phyloP scores from a whole-genome alignment of 2,888 invertebrate genomes.

The Eupithecia abbreviata region DNA sequence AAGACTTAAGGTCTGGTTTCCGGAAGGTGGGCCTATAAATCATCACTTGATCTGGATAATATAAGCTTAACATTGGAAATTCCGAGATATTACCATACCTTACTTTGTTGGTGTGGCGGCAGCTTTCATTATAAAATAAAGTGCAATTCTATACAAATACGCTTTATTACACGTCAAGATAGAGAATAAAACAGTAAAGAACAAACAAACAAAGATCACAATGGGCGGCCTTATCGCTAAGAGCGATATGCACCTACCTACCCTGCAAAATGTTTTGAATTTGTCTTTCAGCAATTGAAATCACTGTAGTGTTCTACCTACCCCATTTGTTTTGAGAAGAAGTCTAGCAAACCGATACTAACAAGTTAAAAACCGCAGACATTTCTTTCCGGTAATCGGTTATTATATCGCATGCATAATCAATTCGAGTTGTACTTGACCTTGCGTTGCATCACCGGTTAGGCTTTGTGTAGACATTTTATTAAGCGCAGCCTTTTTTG shows the following conservation, averaged over 20 bases:
- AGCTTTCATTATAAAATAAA: neutral
- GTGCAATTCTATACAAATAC: too few relatives aligned
- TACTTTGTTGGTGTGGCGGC: slow-evolving; percentile 46
- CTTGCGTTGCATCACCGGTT: slow-evolving; percentile 62
- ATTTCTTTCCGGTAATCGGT: slow-evolving; percentile 36
- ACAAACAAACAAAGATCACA: too few relatives aligned
- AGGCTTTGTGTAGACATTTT: slow-evolving; percentile 34
- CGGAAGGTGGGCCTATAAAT: slow-evolving; percentile 63
- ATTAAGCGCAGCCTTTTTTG: slow-evolving; percentile 2
- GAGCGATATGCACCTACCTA: too few relatives aligned
- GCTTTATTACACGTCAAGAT: too few relatives aligned
- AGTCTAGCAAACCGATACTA: neutral
- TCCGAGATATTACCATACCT: slow-evolving; percentile 65
- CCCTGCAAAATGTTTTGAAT: neutral
- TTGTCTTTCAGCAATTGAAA: neutral
- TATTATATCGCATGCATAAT: slow-evolving; percentile 56
- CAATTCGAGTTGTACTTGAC: slow-evolving; percentile 66
- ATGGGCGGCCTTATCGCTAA: too few relatives aligned
- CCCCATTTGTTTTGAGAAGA: neutral
- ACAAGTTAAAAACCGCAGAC: neutral
- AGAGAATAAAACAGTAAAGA: too few relatives aligned
- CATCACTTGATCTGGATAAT: slow-evolving; percentile 57
- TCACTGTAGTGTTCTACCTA: neutral
- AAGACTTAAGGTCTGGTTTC: slow-evolving; percentile 58
- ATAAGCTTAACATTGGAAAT: slow-evolving; percentile 56